Conservation (phyloP, 2,797 vertebrate genomes). For the Phyllotis vaccarum region DNA sequence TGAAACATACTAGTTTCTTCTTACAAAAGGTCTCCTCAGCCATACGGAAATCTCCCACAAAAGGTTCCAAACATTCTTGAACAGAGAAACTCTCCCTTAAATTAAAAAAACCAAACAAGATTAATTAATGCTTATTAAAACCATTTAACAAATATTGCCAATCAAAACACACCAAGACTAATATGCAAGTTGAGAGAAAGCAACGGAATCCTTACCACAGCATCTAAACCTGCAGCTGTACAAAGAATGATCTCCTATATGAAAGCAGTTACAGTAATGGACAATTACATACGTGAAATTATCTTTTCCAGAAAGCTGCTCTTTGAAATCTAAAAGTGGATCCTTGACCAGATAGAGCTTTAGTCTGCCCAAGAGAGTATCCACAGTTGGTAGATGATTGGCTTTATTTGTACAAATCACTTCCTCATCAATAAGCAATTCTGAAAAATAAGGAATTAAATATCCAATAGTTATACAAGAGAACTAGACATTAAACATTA, state of each 20-base stretch:
- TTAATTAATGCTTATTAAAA: slow-evolving; percentile 54
- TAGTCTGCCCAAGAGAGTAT: slow-evolving; percentile 88
- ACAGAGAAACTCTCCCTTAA: slow-evolving; percentile 85
- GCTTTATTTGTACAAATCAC: slow-evolving; percentile 85
- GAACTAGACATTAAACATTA: slow-evolving; percentile 39
- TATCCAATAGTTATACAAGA: slow-evolving; percentile 49
- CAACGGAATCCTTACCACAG: slow-evolving; percentile 41
- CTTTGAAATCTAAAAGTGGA: slow-evolving; percentile 88
- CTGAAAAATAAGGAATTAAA: slow-evolving; percentile 85
- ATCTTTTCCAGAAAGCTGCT: slow-evolving; percentile 84
- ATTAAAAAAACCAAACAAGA: slow-evolving; percentile 56
- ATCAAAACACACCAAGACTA: slow-evolving; percentile 44
- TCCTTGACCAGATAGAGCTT: slow-evolving; percentile 89
- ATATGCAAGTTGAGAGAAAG: slow-evolving; percentile 36
- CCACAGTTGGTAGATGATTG: slow-evolving; percentile 88
- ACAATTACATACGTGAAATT: slow-evolving; percentile 88
- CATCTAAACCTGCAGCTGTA: slow-evolving; percentile 15
- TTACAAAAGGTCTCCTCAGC: slow-evolving; percentile 89
- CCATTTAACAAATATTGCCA: slow-evolving; percentile 29
- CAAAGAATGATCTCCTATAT: slow-evolving; percentile 42
- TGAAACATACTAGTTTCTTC: slow-evolving; percentile 87
- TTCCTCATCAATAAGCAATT: slow-evolving; percentile 90
- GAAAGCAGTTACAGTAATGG: slow-evolving; percentile 27
- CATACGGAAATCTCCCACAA: slow-evolving; percentile 59
- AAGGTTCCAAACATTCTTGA: slow-evolving; percentile 74